phyloP scores from a whole-genome alignment of 2,797 vertebrate genomes.

The Gallinago nigripennis region DNA sequence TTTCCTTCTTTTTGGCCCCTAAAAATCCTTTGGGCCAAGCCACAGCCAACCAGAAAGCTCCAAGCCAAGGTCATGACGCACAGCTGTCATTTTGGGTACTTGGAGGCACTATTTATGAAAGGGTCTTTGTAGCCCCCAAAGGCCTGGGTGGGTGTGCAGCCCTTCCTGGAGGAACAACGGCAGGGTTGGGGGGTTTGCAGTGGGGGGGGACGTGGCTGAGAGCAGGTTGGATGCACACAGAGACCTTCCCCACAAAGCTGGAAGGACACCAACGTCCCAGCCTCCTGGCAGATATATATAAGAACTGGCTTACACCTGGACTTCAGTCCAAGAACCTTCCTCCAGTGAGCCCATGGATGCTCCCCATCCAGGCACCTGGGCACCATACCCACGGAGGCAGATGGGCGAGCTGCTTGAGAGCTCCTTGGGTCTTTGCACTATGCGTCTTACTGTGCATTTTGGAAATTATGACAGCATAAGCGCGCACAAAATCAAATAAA shows the following conservation, averaged over 20 bases:
- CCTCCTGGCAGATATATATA: not conserved
- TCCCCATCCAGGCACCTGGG: not conserved
- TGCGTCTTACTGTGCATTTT: rapidly evolving
- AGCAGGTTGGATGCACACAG: not conserved
- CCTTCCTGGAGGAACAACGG: rapidly evolving
- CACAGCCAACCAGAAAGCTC: not conserved
- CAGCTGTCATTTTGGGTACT: not conserved
- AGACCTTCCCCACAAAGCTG: not conserved
- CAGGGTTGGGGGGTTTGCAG: not conserved
- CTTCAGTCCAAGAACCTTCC: not conserved
- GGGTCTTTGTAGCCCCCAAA: not conserved
- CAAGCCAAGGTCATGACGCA: not conserved
- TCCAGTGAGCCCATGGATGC: not conserved
- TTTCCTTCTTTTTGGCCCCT: not conserved
- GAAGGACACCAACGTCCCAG: not conserved
- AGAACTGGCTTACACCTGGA: not conserved
- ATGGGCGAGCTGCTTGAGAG: not conserved
- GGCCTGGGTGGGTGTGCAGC: not conserved
- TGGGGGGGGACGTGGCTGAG: rapidly evolving
- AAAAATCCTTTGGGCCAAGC: not conserved
- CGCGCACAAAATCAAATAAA: not conserved
- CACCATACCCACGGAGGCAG: not conserved
- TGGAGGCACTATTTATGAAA: not conserved
- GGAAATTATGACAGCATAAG: not conserved
- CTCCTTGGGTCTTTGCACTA: not conserved